Conservation (phyloP, 2,797 vertebrate species). For the Hypotaenidia okinawae region DNA sequence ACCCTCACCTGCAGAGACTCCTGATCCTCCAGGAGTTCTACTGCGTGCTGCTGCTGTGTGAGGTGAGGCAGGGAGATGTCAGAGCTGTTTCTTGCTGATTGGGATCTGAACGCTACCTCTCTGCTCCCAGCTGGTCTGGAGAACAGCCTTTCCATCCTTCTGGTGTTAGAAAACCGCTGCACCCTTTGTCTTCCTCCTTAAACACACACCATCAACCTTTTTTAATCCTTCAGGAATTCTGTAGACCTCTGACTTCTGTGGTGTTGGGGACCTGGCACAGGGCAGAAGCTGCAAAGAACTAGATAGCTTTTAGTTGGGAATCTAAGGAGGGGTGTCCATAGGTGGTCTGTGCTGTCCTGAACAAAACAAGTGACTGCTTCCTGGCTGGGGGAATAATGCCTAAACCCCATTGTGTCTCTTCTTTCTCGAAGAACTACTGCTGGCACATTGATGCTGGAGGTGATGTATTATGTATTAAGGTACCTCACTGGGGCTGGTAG, state of each 20-base stretch:
- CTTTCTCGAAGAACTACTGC: neutral
- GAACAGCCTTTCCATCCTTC: neutral
- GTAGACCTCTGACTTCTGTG: neutral
- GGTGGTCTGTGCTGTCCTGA: neutral
- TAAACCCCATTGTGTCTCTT: neutral
- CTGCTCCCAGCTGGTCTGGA: neutral
- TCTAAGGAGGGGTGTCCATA: neutral
- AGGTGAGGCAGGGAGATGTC: neutral
- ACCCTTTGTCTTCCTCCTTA: neutral
- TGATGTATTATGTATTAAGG: conserved; percentile 34
- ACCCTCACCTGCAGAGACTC: neutral
- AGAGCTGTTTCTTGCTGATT: accelerated
- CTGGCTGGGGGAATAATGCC: neutral
- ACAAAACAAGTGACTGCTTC: neutral
- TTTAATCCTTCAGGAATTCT: conserved; percentile 24
- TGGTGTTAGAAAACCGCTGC: neutral
- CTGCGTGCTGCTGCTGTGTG: neutral
- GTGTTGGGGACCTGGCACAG: neutral
- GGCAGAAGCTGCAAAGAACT: neutral
- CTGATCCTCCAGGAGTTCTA: neutral
- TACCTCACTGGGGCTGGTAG: neutral
- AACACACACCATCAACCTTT: no score
- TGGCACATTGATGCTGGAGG: neutral
- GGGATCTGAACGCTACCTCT: neutral
- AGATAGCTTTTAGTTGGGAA: neutral